Evolutionary conservation across 2,797 vertebrate genomes (phyloP).

Genomic region (Myotis vivesi): DNA sequence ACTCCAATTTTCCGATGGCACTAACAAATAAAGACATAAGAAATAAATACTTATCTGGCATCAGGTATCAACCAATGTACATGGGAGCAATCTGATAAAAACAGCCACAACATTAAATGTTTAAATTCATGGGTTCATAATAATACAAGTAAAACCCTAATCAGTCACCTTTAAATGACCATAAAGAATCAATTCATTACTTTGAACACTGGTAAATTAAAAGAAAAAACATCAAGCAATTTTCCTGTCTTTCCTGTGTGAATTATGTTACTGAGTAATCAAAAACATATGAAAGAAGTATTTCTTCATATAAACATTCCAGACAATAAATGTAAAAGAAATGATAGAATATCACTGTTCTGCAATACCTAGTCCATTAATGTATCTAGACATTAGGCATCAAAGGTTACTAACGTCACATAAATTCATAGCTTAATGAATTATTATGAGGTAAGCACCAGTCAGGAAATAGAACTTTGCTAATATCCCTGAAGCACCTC

Average conservation of each 20-base stretch:
- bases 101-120: background rate
- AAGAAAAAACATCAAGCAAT: background rate
- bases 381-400: background rate
- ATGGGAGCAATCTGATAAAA: background rate
- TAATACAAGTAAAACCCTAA: background rate
- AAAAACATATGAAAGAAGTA: constrained; percentile 16
- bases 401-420: background rate
- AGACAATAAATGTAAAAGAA: background rate
- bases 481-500: background rate
- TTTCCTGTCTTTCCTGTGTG: background rate
- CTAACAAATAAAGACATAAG: background rate
- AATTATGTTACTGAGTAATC: background rate
- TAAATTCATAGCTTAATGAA: background rate
- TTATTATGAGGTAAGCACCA: background rate
- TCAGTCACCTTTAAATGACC: background rate
- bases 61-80: background rate
- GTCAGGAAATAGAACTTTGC: background rate
- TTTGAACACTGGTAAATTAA: constrained; percentile 36
- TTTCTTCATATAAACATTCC: constrained; percentile 15
- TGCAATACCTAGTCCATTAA: background rate
- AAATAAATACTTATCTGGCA: background rate
- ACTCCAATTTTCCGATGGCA: background rate
- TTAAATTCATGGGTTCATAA: constrained; percentile 18
- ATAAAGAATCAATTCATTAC: background rate
- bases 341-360: background rate